phyloP scores from a whole-genome alignment of 2,797 vertebrate species.

The Chrosomus eos region DNA sequence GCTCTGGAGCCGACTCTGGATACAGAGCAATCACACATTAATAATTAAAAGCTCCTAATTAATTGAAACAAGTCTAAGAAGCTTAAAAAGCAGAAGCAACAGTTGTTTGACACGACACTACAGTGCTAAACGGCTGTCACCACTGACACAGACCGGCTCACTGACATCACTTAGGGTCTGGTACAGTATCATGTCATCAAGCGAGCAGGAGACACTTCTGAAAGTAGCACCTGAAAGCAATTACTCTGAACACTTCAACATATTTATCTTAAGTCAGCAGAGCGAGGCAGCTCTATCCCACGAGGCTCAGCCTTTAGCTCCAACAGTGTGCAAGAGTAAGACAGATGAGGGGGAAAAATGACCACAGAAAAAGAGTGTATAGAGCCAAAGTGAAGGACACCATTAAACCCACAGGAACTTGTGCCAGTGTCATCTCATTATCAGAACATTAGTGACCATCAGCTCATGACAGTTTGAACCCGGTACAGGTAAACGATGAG shows the following conservation, averaged over 20 bases:
- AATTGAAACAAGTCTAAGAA: slow-evolving; percentile 38
- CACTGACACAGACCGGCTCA: slow-evolving; percentile 12
- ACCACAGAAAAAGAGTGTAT: background rate
- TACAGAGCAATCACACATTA: background rate
- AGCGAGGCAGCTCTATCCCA: background rate
- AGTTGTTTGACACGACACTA: slow-evolving; percentile 7
- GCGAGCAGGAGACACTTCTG: slow-evolving; percentile 38
- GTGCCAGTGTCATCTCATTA: background rate
- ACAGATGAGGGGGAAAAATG: background rate
- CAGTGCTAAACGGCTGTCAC: background rate
- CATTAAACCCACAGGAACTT: background rate
- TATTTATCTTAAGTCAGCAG: slow-evolving; percentile 59
- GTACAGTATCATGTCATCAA: slow-evolving; percentile 48
- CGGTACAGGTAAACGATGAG: background rate
- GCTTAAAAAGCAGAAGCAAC: slow-evolving; percentile 30
- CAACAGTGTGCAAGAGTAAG: slow-evolving; percentile 9
- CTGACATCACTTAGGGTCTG: slow-evolving; percentile 42
- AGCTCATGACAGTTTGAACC: background rate
- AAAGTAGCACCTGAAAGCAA: slow-evolving; percentile 59
- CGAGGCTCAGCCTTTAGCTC: background rate
- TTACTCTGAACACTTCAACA: slow-evolving; percentile 56
- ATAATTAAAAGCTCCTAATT: slow-evolving; percentile 14
- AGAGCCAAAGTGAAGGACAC: background rate
- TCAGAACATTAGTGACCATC: slow-evolving; percentile 16
- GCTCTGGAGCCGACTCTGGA: too few species aligned